Base-by-base conservation (phyloP, 2,888 invertebrate species). In the Notocelia uddmanniana region DNA sequence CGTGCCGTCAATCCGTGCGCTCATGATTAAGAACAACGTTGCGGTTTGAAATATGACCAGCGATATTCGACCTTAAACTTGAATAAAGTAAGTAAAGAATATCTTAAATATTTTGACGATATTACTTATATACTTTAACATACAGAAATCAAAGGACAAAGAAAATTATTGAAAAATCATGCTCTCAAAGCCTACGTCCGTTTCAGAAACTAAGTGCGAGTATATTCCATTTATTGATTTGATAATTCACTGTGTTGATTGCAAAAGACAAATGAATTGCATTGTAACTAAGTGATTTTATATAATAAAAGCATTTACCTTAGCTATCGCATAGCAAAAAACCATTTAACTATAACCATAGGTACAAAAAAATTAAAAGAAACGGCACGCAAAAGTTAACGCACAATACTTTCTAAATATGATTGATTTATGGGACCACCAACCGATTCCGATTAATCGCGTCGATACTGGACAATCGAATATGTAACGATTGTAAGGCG, bases 391-490 rank as follows among this genome's bases (percentile, higher is more conserved):
- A 64, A 54, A 34, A 63, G 52, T 34, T 63, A 52, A 52, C 31
- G 64, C 54, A 58, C 34, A 52, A 13, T 34, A 71, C 71, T 71
- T 71, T 71, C 71, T 71, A 71, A n/a, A 60, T 54, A 54, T 59
- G 66, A 71, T 67, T 71, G 41, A 71, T 71, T 67, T 45, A 67
- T 71, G 59, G 31, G 71, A 67, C 71, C 71, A 71, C 71, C 71
- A 67, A 71, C 71, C 45, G 71, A 67, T 71, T 69, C 31, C 71
- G 66, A 71, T 71, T 67, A 71, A 67, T 71, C 54, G 41, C 59
- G 19, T 48, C 69, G 66, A 66, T 71, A 59, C 57, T 23, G 66
- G 71, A 67, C 71, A 71, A 71, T 71, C 71, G 66, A 67, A 71
- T 71, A 59, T 69, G 66, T 59, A 71, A 71, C 71, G 66, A 66